Evolutionary conservation across 2,888 invertebrate genomes (phyloP).

Genomic region (Lithophane leautieri): DNA sequence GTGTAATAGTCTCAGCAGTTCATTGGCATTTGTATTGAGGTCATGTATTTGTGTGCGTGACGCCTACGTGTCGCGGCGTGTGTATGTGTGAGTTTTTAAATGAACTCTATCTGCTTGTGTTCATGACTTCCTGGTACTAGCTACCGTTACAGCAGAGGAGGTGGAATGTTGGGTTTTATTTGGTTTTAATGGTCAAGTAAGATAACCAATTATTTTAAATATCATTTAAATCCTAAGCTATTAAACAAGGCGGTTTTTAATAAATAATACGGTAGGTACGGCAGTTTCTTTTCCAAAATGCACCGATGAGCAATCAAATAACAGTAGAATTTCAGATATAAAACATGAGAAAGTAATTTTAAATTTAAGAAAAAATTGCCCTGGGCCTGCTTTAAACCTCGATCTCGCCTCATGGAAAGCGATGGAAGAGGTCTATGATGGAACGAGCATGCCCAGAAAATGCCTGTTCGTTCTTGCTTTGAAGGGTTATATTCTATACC

Average conservation of each 20-base stretch:
- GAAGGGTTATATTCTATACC: not conserved
- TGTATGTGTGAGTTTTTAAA: constrained; percentile 54
- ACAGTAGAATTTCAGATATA: not conserved
- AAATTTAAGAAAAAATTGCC: not conserved
- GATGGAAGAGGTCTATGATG: not conserved
- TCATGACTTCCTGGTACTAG: constrained; percentile 57
- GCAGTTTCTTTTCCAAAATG: not conserved
- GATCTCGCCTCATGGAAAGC: not conserved
- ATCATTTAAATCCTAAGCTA: not conserved
- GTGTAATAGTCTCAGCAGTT: constrained; percentile 52
- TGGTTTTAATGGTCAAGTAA: not conserved
- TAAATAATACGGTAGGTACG: not conserved
- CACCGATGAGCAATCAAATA: not conserved
- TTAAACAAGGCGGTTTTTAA: not conserved
- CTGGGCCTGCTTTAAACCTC: not conserved
- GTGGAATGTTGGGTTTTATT: not conserved
- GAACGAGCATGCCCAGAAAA: not conserved
- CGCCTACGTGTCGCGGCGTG: constrained; percentile 29
- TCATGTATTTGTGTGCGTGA: constrained; percentile 70
- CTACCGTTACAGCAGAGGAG: not conserved
- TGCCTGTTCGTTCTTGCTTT: not conserved
- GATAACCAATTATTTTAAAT: not conserved
- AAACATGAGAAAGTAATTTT: not conserved
- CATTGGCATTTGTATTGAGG: constrained; percentile 73
- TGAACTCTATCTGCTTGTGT: constrained; percentile 32